A percentile compares a stretch with the other conserved stretches of the same genome.
phyloP scores from a whole-genome alignment of 2,113 vertebrate genomes.

The Nesogale talazaci region DNA sequence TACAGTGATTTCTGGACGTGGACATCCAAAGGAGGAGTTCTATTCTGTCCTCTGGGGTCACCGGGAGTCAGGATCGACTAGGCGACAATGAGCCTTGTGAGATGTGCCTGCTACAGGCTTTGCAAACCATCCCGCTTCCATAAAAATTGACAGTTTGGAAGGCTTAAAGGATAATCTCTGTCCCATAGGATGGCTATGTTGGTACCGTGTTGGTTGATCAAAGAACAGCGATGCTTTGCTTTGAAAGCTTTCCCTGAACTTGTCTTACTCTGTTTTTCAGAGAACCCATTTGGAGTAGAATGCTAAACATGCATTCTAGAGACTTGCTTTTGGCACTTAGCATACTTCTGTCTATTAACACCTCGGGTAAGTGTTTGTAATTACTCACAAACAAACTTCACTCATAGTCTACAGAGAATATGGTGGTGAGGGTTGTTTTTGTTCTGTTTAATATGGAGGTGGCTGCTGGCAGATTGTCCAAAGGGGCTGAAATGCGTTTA shows the following conservation, averaged over 20 bases:
- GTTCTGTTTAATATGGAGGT: background rate
- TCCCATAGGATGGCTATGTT: too few species aligned
- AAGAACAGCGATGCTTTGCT: background rate
- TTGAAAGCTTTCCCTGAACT: background rate
- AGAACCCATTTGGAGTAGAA: background rate
- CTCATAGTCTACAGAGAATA: background rate
- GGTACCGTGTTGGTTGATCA: too few species aligned
- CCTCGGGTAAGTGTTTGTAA: conserved; percentile 54
- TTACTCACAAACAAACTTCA: background rate
- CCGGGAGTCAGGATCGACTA: too few species aligned
- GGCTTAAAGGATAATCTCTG: too few species aligned
- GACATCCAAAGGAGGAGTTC: too few species aligned
- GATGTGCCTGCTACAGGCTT: background rate
- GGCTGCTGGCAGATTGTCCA: background rate
- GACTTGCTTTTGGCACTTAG: conserved; percentile 4
- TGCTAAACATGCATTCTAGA: conserved; percentile 24
- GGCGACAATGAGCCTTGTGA: too few species aligned
- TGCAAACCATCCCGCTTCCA: background rate
- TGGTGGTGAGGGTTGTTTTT: accelerated
- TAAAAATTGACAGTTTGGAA: too few species aligned
- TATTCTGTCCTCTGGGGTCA: too few species aligned
- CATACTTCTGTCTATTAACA: background rate
- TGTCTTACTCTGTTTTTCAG: conserved; percentile 48
- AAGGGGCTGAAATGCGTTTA: background rate
- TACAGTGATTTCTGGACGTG: too few species aligned